A percentile compares a stretch with the other conserved stretches of the same genome.
Conservation (phyloP, 2,113 vertebrate species). For the Oreotrochilus melanogaster region DNA sequence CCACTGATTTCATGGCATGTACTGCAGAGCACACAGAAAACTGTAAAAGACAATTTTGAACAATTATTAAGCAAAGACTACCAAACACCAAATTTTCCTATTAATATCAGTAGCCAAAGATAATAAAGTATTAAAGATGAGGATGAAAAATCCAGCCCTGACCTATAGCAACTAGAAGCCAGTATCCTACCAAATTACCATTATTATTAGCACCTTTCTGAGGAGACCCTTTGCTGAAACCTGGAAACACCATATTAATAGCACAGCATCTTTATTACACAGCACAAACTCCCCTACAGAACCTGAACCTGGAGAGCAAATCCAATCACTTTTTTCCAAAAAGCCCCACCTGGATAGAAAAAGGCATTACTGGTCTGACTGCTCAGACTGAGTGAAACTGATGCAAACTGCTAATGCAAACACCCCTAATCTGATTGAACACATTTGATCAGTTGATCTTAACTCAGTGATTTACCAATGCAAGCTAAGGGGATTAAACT, state of each 20-base stretch:
- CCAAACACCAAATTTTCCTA: accelerated
- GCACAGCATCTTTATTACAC: not conserved
- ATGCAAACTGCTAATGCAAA: slow-evolving; percentile 15
- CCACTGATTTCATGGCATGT: not conserved
- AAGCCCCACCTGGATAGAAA: not conserved
- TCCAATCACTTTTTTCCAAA: not conserved
- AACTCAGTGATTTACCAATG: slow-evolving; percentile 15
- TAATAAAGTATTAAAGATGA: not conserved
- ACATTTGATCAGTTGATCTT: slow-evolving; percentile 6
- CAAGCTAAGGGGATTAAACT: slow-evolving; percentile 39
- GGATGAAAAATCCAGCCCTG: not conserved
- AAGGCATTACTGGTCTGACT: not conserved
- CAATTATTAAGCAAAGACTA: not conserved
- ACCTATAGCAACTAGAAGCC: not conserved
- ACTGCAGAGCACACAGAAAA: not conserved
- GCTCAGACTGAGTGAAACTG: not conserved
- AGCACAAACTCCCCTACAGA: not conserved
- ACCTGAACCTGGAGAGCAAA: not conserved
- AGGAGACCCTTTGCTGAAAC: not conserved
- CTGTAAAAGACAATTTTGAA: not conserved
- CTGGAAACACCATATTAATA: not conserved
- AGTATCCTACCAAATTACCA: not conserved
- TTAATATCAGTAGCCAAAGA: not conserved
- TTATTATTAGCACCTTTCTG: not conserved
- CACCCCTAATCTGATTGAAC: slow-evolving; percentile 2